Evolutionary conservation across 1,140 invertebrate species (phyloP).

Genomic region (Pteromalus puparum): DNA sequence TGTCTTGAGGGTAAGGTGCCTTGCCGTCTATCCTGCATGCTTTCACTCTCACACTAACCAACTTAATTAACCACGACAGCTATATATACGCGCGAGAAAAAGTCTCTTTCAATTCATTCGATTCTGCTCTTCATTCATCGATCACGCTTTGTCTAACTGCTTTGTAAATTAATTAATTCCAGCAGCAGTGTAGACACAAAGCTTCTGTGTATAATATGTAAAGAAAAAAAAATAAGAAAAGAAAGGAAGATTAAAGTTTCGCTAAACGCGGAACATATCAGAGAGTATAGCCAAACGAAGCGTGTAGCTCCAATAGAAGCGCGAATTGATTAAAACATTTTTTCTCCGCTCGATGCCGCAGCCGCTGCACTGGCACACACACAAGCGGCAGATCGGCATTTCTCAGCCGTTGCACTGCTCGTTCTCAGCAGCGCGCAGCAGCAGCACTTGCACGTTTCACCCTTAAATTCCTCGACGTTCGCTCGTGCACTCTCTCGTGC

Average conservation of each 20-base stretch:
- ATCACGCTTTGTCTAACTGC: too few relatives aligned
- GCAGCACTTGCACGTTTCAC: not conserved
- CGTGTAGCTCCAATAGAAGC: not conserved
- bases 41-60: not conserved
- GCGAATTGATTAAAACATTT: conserved; percentile 26
- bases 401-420: too few relatives aligned
- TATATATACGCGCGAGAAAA: not conserved
- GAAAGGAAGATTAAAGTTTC: not conserved
- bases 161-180: too few relatives aligned
- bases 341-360: not conserved
- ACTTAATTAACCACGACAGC: not conserved
- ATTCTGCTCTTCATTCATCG: too few relatives aligned
- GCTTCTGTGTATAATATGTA: too few relatives aligned
- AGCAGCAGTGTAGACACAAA: too few relatives aligned
- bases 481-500: not conserved
- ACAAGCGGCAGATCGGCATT: not conserved
- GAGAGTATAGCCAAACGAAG: not conserved
- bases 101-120: not conserved
- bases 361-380: not conserved
- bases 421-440: not conserved
- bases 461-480: not conserved
- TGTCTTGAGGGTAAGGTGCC: conserved; percentile 75
- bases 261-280: not conserved
- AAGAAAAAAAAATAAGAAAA: not conserved
- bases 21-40: conserved; percentile 45